Evolutionary conservation across 2,113 vertebrate species (phyloP), one percentile per base, ranked within the genome.

Genomic region (Catagonus wagneri): DNA sequence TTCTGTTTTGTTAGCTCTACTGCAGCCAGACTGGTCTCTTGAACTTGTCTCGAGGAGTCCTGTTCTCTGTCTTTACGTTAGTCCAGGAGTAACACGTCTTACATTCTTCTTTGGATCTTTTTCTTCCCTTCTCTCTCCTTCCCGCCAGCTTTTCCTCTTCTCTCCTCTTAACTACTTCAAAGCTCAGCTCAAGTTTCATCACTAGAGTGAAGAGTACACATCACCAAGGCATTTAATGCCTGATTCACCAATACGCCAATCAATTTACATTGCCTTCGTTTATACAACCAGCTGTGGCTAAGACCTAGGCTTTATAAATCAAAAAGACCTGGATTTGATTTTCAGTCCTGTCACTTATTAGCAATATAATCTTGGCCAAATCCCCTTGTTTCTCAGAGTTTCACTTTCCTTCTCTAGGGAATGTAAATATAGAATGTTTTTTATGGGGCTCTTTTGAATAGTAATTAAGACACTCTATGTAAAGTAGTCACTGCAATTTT

Each of bases 111-210:
- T 60, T 66, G 83, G 34, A 8, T 58, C 56, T 63, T 95, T 60
- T 14, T 86, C 39, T 63, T 90, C 25, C 10, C 6, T 69, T 22
- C 34, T 32, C 32, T 76, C 27, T 76, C 29, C 25, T 92, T 75
- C 32, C 29, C 20, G n/a, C 8, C 19, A 19, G 22, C 22, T 63
- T 72, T 87, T 84, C 65, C 44, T 56, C 13, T 56, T 56, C 27
- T 89, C 36, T 81, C 39, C 3, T 89, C 69, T 72, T 75, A 65
- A 83, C 22, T 39, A 36, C n/a, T 65, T 90, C 50, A 76, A 84
- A 83, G 50, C 44, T 94, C 58, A 61, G 88, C 34, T 80, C 52
- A 78, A n/a, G 34, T 93, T 78, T 92, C 14, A 58, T 84, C 23
- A 63, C 15, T 7, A 56, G 25, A 69, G 52, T 81, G 17, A 81